A percentile compares a stretch with the other conserved stretches of the same genome.
These are phyloP conservation scores for Aculops lycopersici DNA, from an alignment of 1,140 invertebrate genomes.

Conservation along the genomic window DNA sequence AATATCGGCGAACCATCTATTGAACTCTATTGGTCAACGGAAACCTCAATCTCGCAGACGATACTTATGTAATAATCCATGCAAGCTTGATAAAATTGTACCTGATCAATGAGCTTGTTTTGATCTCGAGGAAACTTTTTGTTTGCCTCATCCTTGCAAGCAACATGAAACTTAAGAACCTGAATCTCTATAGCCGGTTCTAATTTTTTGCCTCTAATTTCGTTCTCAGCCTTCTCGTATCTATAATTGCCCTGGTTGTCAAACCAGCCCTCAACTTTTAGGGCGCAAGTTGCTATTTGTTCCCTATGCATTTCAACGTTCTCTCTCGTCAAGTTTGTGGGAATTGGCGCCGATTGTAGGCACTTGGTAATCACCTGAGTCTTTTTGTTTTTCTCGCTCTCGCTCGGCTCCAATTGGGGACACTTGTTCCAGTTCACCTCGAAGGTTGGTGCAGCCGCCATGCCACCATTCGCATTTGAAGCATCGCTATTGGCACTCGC, in stretches of 20 bases:
- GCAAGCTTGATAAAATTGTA: conserved; percentile 14
- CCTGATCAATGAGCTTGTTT: conserved; percentile 9
- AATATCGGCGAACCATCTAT: no score
- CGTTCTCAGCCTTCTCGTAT: conserved; percentile 11
- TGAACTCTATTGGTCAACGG: no score
- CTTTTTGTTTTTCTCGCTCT: conserved; percentile 8
- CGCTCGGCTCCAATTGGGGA: conserved; percentile 9
- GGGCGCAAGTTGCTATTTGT: conserved; percentile 10
- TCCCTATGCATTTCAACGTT: conserved; percentile 9
- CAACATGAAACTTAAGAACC: conserved; percentile 6
- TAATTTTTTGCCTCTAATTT: conserved; percentile 12
- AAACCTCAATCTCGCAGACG: conserved; percentile 5
- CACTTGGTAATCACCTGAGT: conserved; percentile 11
- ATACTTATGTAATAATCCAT: conserved; percentile 13
- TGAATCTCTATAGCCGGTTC: conserved; percentile 7
- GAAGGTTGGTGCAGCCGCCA: background rate
- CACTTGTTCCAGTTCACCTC: conserved; percentile 9
- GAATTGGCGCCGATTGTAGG: conserved; percentile 9
- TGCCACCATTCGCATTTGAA: background rate
- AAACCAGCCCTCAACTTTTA: conserved; percentile 10
- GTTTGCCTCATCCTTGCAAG: conserved; percentile 7
- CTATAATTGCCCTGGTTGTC: conserved; percentile 11
- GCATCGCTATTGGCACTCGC: background rate
- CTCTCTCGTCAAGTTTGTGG: conserved; percentile 8
- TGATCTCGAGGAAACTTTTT: conserved; percentile 7